Evolutionary conservation across 2,797 vertebrate genomes (phyloP), one percentile per base, ranked within the genome.

Genomic region (Etheostoma perlongum): DNA sequence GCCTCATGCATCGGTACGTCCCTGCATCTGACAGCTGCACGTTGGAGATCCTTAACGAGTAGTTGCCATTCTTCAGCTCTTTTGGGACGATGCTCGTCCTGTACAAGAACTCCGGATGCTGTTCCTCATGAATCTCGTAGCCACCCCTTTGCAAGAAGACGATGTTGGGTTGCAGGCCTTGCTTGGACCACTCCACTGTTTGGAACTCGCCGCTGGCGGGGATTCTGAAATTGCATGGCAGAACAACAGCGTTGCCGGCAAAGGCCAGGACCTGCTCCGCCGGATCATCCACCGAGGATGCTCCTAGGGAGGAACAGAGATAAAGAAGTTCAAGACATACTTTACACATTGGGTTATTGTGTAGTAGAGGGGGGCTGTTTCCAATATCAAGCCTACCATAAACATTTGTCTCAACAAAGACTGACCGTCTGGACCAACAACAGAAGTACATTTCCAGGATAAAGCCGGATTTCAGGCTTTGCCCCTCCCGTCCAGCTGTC

Each of bases 171-270:
- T 58, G 0, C 78, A 80, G 70, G 36, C 16, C 84, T 1, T 53
- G 3, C 48, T 81, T 88, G 12, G 81, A 81, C 86, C 86, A 88
- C 70, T 90, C 88, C 36, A 90, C 69, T 0, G 76, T 76, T 0
- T 74, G 88, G 13, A 82, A 11, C 8, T 80, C 58, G 0, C 33
- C 2, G 0, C 2, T 7, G 6, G 2, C 4, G 0, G 47, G 4
- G 15, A 9, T 0, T 2, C 0, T 6, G 3, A 76, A 66, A 0
- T n/a, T 68, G 57, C 84, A 90, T 12, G 84, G 84, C 23, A 90
- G 73, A 0, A 74, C 2, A 8, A 40, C 66, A 0, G 33, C 21
- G 0, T 3, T 68, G 0, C 82, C 86, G 0, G 36, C 82, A 0
- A 78, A 66, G 15, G 76, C 68, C n/a, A 18, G 0, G 21, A 82